Evolutionary conservation across 2,113 vertebrate species (phyloP).

Genomic region (Entomyzon cyanotis): DNA sequence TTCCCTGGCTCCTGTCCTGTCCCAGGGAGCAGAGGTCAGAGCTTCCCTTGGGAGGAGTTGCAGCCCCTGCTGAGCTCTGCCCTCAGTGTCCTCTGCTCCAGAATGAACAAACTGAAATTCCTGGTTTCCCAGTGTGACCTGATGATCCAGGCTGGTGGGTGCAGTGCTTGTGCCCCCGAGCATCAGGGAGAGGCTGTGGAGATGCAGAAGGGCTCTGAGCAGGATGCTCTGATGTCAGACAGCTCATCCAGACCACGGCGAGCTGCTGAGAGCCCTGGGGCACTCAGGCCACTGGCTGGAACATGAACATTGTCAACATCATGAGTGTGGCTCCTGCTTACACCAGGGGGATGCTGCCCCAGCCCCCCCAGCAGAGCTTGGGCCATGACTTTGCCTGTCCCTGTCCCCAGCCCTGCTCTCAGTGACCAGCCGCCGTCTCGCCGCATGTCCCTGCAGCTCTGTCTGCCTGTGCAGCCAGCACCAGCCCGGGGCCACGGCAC

Average conservation of each 20-base stretch:
- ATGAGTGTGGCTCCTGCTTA: neutral
- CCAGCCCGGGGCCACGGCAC: neutral
- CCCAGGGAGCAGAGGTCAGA: neutral
- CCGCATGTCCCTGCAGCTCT: rapidly evolving
- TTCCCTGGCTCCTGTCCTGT: neutral
- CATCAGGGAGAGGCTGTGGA: neutral
- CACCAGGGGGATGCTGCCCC: neutral
- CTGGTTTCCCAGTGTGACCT: neutral
- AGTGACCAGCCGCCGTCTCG: rapidly evolving
- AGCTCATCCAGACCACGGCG: rapidly evolving
- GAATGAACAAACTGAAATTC: rapidly evolving
- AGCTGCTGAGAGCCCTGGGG: neutral
- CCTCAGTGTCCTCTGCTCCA: neutral
- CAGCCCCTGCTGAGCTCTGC: neutral
- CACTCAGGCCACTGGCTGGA: neutral
- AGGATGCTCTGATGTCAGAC: neutral
- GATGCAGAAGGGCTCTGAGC: neutral
- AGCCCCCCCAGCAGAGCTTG: neutral
- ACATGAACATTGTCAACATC: neutral
- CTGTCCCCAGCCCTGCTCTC: neutral
- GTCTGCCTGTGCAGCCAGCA: rapidly evolving
- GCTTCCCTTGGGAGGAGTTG: neutral
- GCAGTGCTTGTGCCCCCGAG: neutral
- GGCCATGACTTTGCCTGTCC: neutral
- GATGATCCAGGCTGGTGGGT: neutral